Base-by-base conservation (phyloP, 2,888 invertebrate genomes). In the Spodoptera picta region DNA sequence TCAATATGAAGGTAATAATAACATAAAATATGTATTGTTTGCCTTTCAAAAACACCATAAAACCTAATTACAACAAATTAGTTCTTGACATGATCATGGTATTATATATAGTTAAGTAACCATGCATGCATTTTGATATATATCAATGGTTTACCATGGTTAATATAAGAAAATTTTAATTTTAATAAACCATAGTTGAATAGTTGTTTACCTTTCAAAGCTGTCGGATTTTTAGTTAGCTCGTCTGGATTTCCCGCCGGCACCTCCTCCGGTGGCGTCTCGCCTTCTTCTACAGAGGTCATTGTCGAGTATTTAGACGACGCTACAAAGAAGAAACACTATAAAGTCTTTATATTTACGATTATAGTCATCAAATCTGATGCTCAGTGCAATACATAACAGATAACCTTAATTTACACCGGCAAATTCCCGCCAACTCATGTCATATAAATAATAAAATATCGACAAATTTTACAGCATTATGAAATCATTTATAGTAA, bases 151-250 rank as follows among this genome's bases (percentile, higher is more conserved):
- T n/a, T n/a, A n/a, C n/a, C n/a, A n/a, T n/a, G n/a, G n/a, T n/a
- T n/a, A n/a, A n/a, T n/a, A n/a, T n/a, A n/a, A n/a, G n/a, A n/a
- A 36, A 36, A 36, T 36, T 6, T 1, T 9, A 7, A 36, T 36
- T 36, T 36, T 9, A 9, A 9, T 2, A 9, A 36, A 36, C 36
- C 5, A 36, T 27, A 3, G 27, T 27, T 4, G 27, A 27, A 27
- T 27, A 36, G 36, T 36, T 36, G 36, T n/a, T 78, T 91, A 96
- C 96, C 95, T 95, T 95, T 96, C 51, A 96, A 93, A 52, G 96
- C 93, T 74, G 92, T 91, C 50, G 96, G 95, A 84, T 96, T 95
- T 87, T 96, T 96, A 31, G 96, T 93, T 53, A 96, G 92, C 81
- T 96, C 96, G 27, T 96, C 95, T 50, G 96, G 96, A 83, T 96